phyloP scores from a whole-genome alignment of 92 coral and sea anemone genomes.

The Galaxea fascicularis region DNA sequence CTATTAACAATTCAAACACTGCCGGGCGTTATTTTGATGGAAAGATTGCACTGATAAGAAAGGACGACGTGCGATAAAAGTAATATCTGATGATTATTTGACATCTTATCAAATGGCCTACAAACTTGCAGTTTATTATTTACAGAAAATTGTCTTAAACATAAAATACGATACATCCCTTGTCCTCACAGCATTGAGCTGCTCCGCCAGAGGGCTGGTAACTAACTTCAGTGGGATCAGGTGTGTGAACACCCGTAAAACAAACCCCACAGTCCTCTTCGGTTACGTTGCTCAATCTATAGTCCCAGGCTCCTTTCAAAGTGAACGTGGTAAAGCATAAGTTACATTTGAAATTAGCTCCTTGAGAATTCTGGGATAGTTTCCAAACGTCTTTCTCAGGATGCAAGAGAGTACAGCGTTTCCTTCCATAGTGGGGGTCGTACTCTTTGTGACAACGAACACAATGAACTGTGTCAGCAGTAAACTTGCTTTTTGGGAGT shows the following conservation, averaged over 20 bases:
- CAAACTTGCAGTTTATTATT: not conserved
- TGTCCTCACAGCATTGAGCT: slow-evolving; percentile 86
- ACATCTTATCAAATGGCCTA: too few relatives aligned
- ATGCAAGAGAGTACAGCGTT: slow-evolving; percentile 69
- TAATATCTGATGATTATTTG: too few relatives aligned
- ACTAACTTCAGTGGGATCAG: slow-evolving; percentile 67
- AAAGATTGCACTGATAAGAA: not conserved
- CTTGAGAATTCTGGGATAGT: slow-evolving; percentile 58
- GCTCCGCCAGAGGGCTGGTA: slow-evolving; percentile 73
- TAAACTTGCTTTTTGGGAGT: slow-evolving; percentile 74
- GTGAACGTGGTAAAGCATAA: slow-evolving; percentile 70
- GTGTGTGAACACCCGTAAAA: slow-evolving; percentile 79
- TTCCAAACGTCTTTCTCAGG: slow-evolving; percentile 66
- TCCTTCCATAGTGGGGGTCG: slow-evolving; percentile 70
- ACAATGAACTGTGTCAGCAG: slow-evolving; percentile 88
- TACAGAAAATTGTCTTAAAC: slow-evolving; percentile 41
- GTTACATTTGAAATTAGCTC: slow-evolving; percentile 71
- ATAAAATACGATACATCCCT: slow-evolving; percentile 89
- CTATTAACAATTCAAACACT: too few relatives aligned
- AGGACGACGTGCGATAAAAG: too few relatives aligned
- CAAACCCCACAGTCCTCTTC: slow-evolving; percentile 81
- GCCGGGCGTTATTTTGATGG: not conserved
- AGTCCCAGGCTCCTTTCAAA: slow-evolving; percentile 69
- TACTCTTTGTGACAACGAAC: slow-evolving; percentile 93
- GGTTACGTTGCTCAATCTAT: slow-evolving; percentile 26